Base-by-base conservation (phyloP, 2,797 vertebrate genomes). In the Tragopan temminckii region DNA sequence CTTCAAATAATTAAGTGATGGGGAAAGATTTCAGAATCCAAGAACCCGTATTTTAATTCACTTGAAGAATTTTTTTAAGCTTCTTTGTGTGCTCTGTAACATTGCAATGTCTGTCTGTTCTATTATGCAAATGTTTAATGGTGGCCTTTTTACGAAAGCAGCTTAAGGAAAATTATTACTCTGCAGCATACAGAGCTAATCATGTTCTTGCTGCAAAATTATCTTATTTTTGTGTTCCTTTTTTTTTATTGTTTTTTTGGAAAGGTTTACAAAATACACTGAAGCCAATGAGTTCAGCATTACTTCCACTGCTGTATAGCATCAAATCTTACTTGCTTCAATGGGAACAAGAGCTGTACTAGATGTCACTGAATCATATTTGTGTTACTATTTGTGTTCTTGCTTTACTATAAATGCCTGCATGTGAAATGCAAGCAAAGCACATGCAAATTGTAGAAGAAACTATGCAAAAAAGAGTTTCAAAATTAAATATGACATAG, bases 101-200 rank as follows among this genome's bases (percentile, higher is more conserved):
- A 58, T 87, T 75, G 69, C 69, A 36, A 42, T 12, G 31, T 53
- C 88, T 24, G 55, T 85, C 55, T 78, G 4, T 43, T 83, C n/a
- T 61, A 69, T 63, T 66, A 63, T 52, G 31, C 29, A 88, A 70
- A 40, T 80, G 61, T 85, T 81, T 87, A 76, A 21, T 13, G 19
- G 18, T 17, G 18, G 10, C 38, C 12, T 43, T 71, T 71, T 58
- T 50, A 21, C 69, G 40, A 52, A 45, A 24, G 24, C 23, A 50
- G 13, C 24, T 25, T 20, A 29, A 70, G 53, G 59, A 43, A 81
- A 89, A 85, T 42, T 78, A 33, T 48, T 83, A 33, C 33, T 3
- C 1, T 68, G 9, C 12, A 25, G 50, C 15, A 24, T 36, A n/a
- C n/a, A 69, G 62, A 86, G 40, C 63, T 29, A 38, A 76, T 72